Evolutionary conservation across 2,797 vertebrate species (phyloP), one percentile per base, ranked within the genome.

Genomic region (Ibycter americanus): DNA sequence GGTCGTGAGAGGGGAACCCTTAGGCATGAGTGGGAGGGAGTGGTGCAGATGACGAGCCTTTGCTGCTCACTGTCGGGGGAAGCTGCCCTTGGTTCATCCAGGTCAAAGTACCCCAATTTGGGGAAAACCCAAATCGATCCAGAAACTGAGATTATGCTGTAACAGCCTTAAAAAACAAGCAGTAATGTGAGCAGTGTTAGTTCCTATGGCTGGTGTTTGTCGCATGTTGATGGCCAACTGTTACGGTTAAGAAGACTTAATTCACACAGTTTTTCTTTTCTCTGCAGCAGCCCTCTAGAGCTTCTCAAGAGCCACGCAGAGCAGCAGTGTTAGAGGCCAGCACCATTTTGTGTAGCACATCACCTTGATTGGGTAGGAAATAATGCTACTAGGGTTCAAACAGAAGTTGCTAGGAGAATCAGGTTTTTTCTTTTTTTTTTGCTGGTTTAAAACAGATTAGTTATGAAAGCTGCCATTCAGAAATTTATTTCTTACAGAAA

Each of bases 301-400:
- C 52, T 70, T 42, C 38, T 4, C 32, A 40, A n/a, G 44, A 32
- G 49, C 47, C 34, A 10, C 1, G 2, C 36, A 32, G 54, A 63
- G 72, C 77, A 25, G 66, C 38, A 6, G 21, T 21, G 22, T 31
- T 52, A 34, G 59, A 51, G 68, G 12, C 54, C 40, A 49, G 29
- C 3, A 0, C 23, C 1, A 0, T 14, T 44, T 51, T n/a, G 8
- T 31, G 27, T 51, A 36, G 38, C 22, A 21, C 3, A 1, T 25
- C 23, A 34, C 19, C 22, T 11, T 56, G 36, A 6, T 5, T 36
- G 58, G 40, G 3, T 36, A 27, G 47, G 65, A 84, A 8, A 15
- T 59, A 6, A 29, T 17, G 38, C 51, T 65, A 36, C 27, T 9
- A 4, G 49, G n/a, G 8, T 47, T 90, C 74, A 52, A 44, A 52